Evolutionary conservation across 1,140 invertebrate species (phyloP).

Genomic region (Fopius arisanus): DNA sequence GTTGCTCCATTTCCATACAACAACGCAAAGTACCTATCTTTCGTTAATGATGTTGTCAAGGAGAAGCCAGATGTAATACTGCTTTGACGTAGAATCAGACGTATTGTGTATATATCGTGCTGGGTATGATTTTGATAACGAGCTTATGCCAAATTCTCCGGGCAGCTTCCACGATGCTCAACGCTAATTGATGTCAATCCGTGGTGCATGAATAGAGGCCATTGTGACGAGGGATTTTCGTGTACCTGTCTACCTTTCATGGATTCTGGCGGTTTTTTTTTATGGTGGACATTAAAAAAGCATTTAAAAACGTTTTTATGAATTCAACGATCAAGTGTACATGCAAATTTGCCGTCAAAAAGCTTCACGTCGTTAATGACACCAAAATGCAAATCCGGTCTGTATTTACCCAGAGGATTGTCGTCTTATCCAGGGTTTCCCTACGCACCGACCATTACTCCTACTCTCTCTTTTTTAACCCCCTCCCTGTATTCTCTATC

Average conservation of each 20-base stretch:
- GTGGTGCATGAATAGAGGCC: neutral
- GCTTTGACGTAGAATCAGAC: neutral
- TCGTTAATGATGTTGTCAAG: neutral
- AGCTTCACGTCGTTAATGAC: slow-evolving; percentile 27
- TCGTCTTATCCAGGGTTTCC: slow-evolving; percentile 33
- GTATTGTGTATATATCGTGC: neutral
- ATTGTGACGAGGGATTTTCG: neutral
- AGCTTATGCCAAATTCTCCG: neutral
- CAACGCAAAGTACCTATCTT: neutral
- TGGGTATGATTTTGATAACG: neutral
- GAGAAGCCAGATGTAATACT: neutral
- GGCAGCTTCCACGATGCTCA: neutral
- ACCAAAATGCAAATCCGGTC: slow-evolving; percentile 30
- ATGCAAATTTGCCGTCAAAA: slow-evolving; percentile 32
- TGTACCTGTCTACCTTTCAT: neutral
- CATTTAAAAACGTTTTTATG: slow-evolving; percentile 23
- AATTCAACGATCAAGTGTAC: slow-evolving; percentile 27
- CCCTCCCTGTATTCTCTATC: slow-evolving; percentile 20
- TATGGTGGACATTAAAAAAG: too few species aligned
- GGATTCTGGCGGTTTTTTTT: neutral
- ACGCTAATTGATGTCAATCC: slow-evolving; percentile 9
- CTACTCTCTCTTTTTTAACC: neutral
- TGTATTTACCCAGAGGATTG: slow-evolving; percentile 34
- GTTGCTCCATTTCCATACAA: neutral
- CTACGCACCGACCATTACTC: neutral